Evolutionary conservation across 1,140 invertebrate species (phyloP).

Genomic region (Proales similis): DNA sequence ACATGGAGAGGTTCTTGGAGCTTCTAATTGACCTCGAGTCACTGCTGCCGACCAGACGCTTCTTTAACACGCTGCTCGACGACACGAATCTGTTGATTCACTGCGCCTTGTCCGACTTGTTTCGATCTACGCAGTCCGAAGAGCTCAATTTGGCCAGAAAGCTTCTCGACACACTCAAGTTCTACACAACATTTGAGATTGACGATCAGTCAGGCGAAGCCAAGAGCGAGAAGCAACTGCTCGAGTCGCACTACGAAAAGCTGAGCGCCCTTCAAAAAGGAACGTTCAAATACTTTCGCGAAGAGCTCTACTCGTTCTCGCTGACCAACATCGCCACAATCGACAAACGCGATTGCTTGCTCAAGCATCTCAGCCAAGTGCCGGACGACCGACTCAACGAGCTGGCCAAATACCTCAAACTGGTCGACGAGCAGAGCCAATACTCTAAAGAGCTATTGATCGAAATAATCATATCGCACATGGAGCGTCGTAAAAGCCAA

Average conservation of each 20-base stretch:
- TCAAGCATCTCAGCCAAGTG: constrained; percentile 74
- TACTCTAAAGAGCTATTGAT: constrained; percentile 33
- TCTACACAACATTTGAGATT: constrained; percentile 94
- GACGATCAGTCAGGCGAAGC: constrained; percentile 91
- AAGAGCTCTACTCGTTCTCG: constrained; percentile 71
- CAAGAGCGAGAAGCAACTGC: constrained; percentile 84
- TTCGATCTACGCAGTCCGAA: not conserved
- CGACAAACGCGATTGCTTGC: constrained; percentile 73
- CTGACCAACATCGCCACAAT: constrained; percentile 86
- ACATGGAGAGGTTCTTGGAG: constrained; percentile 91
- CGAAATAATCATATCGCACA: constrained; percentile 19
- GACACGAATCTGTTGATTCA: constrained; percentile 85
- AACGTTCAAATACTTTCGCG: constrained; percentile 81
- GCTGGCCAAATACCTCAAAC: constrained; percentile 13
- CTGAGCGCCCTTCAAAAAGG: constrained; percentile 79
- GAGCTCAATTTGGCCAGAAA: constrained; percentile 56
- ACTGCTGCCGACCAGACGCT: constrained; percentile 81
- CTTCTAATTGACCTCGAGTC: constrained; percentile 92
- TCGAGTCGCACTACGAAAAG: constrained; percentile 78
- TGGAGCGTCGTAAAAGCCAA: constrained; percentile 12
- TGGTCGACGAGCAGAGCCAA: constrained; percentile 7
- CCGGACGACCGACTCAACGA: constrained; percentile 50
- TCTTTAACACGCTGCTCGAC: constrained; percentile 91
- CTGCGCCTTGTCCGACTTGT: constrained; percentile 45
- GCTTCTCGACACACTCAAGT: constrained; percentile 88